A percentile compares a stretch with the other conserved stretches of the same genome.
Evolutionary conservation across 2,888 invertebrate species (phyloP).

Genomic region (Chymomyza fuscimana): DNA sequence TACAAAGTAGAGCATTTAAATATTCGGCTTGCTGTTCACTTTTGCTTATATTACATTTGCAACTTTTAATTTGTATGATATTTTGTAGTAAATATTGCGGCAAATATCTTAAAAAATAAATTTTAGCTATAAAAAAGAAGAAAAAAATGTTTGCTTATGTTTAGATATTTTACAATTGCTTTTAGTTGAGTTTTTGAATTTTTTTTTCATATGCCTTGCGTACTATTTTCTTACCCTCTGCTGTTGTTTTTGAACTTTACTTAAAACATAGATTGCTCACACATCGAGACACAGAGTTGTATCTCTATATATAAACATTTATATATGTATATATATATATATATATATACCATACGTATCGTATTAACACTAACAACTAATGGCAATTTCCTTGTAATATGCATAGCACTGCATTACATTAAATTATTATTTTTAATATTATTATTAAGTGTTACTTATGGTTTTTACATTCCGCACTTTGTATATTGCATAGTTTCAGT

Average conservation of each 20-base stretch:
- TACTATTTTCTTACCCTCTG: background rate
- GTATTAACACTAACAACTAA: slow-evolving; percentile 72
- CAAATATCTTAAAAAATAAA: slow-evolving; percentile 71
- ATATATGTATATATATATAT: slow-evolving; percentile 16
- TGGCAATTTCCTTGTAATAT: slow-evolving; percentile 68
- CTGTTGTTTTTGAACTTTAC: slow-evolving; percentile 6
- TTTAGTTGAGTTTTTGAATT: slow-evolving; percentile 39
- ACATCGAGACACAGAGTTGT: background rate
- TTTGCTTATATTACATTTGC: background rate
- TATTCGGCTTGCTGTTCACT: background rate
- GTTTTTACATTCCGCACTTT: slow-evolving; percentile 26
- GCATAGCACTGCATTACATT: slow-evolving; percentile 43
- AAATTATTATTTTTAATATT: background rate
- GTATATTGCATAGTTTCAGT: slow-evolving; percentile 36
- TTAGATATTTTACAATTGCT: slow-evolving; percentile 64
- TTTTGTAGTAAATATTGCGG: slow-evolving; percentile 41
- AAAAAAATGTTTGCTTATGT: slow-evolving; percentile 22
- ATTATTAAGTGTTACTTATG: slow-evolving; percentile 16
- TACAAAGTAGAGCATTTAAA: background rate
- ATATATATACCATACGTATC: background rate
- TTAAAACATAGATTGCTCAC: slow-evolving; percentile 6
- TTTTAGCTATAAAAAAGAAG: slow-evolving; percentile 50
- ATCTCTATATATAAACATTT: slow-evolving; percentile 17
- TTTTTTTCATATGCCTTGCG: slow-evolving; percentile 27
- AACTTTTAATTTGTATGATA: slow-evolving; percentile 3